Evolutionary conservation across 2,797 vertebrate genomes (phyloP).

Genomic region (Antennarius maculatus): DNA sequence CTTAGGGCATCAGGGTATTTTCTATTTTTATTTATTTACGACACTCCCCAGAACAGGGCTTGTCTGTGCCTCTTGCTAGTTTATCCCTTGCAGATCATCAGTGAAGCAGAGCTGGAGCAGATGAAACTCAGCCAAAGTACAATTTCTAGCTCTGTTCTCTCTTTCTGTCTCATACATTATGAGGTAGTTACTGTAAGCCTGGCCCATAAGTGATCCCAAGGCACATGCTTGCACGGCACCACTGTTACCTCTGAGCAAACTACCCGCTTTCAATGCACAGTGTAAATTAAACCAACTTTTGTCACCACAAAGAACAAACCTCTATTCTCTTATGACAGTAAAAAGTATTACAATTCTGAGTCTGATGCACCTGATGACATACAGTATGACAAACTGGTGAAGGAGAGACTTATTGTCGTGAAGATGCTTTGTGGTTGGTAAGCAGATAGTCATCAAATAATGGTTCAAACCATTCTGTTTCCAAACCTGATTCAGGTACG

Average conservation of each 20-base stretch:
- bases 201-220: slow-evolving; percentile 59
- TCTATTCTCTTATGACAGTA: slow-evolving; percentile 27
- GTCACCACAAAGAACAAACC: slow-evolving; percentile 22
- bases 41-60: background rate
- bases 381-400: slow-evolving; percentile 25
- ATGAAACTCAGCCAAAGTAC: slow-evolving; percentile 42
- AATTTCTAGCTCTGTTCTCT: slow-evolving; percentile 51
- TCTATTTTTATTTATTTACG: no score
- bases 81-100: slow-evolving; percentile 23
- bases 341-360: slow-evolving; percentile 36
- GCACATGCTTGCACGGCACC: slow-evolving; percentile 46
- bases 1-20: background rate
- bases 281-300: slow-evolving; percentile 43
- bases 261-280: slow-evolving; percentile 23
- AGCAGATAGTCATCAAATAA: background rate
- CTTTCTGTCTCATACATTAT: slow-evolving; percentile 47
- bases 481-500: background rate
- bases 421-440: background rate
- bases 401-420: background rate
- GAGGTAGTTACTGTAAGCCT: slow-evolving; percentile 60
- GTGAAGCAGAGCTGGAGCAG: slow-evolving; percentile 35
- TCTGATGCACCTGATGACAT: slow-evolving; percentile 8
- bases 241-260: slow-evolving; percentile 33
- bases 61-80: slow-evolving; percentile 13
- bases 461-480: background rate